A percentile compares a stretch with the other conserved stretches of the same genome.
phyloP scores from a whole-genome alignment of 2,888 invertebrate genomes.

The Rotaria macrura region DNA sequence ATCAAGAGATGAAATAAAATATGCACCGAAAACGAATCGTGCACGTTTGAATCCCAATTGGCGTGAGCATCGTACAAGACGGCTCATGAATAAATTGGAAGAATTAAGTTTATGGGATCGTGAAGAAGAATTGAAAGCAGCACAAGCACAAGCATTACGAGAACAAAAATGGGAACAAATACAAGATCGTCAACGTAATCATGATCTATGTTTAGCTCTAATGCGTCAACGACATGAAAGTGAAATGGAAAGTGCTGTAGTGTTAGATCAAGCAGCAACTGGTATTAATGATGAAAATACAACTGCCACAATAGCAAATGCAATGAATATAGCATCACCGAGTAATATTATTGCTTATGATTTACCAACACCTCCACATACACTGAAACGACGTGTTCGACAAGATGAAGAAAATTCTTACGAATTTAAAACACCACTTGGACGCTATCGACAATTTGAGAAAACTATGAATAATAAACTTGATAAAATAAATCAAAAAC shows the following conservation, averaged over 20 bases:
- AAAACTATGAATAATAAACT: background rate
- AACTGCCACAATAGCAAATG: background rate
- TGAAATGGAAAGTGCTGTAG: conserved; percentile 16
- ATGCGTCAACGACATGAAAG: conserved; percentile 9
- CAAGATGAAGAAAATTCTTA: background rate
- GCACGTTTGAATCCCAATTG: background rate
- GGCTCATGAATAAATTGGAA: conserved; percentile 16
- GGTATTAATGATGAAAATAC: background rate
- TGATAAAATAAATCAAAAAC: conserved; percentile 6
- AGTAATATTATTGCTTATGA: background rate
- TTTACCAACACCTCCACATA: background rate
- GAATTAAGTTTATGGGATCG: conserved; percentile 23
- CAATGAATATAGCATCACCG: background rate
- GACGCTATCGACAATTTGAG: conserved; percentile 20
- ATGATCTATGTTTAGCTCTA: conserved; percentile 1
- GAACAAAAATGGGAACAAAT: conserved; percentile 23
- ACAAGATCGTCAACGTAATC: conserved; percentile 20
- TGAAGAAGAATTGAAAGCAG: background rate
- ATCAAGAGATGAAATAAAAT: background rate
- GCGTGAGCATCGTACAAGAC: conserved; percentile 19
- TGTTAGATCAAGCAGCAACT: background rate
- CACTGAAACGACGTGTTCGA: conserved; percentile 13
- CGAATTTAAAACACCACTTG: background rate
- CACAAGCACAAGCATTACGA: conserved; percentile 5
- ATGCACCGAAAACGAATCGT: background rate